Percentiles rank a stretch among this genome's conserved stretches.
Conservation (phyloP, 2,888 invertebrate species). For the Epistrophe eligans region DNA sequence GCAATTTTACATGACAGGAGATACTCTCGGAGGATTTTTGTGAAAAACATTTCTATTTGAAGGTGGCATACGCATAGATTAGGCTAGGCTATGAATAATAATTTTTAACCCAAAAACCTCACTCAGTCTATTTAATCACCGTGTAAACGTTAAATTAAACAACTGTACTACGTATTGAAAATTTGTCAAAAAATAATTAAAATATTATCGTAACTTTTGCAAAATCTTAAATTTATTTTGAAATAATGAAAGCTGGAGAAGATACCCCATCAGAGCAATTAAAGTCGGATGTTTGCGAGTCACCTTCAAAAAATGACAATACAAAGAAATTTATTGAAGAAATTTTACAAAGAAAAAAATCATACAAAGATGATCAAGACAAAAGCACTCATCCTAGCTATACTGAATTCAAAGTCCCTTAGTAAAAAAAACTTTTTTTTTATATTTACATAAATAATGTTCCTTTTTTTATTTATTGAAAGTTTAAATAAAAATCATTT, state of each 20-base stretch:
- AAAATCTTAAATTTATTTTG: neutral
- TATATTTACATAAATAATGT: too few relatives aligned
- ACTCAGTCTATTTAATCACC: too few relatives aligned
- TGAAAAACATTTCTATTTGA: too few relatives aligned
- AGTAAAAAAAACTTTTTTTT: constrained; percentile 49
- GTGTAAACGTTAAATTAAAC: neutral
- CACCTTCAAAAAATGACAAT: neutral
- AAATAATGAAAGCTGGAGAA: neutral
- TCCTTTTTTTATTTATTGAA: neutral
- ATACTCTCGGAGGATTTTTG: too few relatives aligned
- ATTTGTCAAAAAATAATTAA: neutral
- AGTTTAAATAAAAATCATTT: neutral
- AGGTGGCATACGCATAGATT: too few relatives aligned
- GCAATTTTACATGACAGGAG: too few relatives aligned
- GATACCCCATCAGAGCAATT: neutral
- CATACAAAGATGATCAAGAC: constrained; percentile 62
- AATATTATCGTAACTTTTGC: neutral
- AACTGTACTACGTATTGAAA: neutral
- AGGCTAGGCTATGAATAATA: too few relatives aligned
- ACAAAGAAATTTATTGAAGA: constrained; percentile 25
- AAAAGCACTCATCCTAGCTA: constrained; percentile 76
- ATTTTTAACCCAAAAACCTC: too few relatives aligned
- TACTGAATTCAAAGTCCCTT: constrained; percentile 76
- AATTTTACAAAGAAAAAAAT: constrained; percentile 4
- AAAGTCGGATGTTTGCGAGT: neutral